These are phyloP conservation scores for Odocoileus hemionus DNA, from an alignment of 2,113 vertebrate genomes.

Conservation along the genomic window DNA sequence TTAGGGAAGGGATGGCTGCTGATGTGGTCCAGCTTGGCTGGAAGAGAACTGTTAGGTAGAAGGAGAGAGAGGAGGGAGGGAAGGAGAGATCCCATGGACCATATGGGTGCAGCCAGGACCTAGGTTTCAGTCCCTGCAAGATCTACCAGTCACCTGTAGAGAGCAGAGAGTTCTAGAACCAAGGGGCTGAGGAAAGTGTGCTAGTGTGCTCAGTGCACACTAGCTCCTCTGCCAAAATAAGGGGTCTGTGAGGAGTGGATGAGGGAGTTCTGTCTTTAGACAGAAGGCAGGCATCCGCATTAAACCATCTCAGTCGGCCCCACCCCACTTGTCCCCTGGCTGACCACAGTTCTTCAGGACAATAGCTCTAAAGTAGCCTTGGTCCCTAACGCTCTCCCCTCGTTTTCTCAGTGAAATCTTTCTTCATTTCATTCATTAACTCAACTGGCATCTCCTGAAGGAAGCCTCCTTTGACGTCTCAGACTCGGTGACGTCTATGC, in stretches of 20 bases:
- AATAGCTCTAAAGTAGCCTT: neutral
- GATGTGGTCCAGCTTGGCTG: neutral
- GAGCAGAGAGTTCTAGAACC: neutral
- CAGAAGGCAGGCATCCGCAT: neutral
- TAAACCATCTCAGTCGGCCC: neutral
- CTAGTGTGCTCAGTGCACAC: neutral
- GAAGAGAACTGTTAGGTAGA: neutral
- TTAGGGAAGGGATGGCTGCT: neutral
- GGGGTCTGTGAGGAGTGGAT: neutral
- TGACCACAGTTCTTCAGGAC: neutral
- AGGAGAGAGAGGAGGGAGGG: neutral
- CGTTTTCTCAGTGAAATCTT: neutral
- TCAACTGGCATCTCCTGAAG: neutral
- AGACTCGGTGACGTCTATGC: accelerated
- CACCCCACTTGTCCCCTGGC: neutral
- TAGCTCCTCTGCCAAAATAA: neutral
- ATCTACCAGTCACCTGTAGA: neutral
- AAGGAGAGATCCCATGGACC: neutral
- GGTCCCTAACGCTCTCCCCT: neutral
- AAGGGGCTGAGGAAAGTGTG: neutral
- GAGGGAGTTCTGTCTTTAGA: neutral
- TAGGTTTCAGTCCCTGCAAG: neutral
- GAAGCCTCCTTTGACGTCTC: neutral
- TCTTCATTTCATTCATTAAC: neutral
- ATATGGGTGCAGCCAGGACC: neutral